phyloP scores from a whole-genome alignment of 1,140 invertebrate species.

The Cydia strobilella region DNA sequence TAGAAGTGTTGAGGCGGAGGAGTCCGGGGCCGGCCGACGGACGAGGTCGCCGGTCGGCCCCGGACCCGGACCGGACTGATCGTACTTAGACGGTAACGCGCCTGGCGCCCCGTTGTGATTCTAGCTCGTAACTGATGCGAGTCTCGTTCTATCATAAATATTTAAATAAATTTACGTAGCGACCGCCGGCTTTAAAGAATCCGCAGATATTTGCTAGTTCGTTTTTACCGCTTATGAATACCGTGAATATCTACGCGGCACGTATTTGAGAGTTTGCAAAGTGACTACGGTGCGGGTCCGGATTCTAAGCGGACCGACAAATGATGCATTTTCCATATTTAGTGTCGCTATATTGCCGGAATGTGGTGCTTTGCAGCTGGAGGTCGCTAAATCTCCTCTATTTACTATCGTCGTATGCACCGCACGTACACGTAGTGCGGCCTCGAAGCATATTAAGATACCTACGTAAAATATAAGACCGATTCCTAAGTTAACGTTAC shows the following conservation, averaged over 20 bases:
- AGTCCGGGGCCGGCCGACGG: not conserved
- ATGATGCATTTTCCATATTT: not conserved
- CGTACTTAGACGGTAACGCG: slow-evolving; percentile 13
- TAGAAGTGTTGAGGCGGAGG: not conserved
- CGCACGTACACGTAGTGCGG: slow-evolving; percentile 4
- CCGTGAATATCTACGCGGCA: no score
- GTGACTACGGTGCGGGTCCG: no score
- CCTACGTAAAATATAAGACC: not conserved
- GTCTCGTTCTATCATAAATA: slow-evolving; percentile 18
- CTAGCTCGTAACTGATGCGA: slow-evolving; percentile 19
- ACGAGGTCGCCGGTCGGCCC: not conserved
- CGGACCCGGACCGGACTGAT: not conserved
- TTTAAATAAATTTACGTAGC: not conserved
- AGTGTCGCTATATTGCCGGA: not conserved
- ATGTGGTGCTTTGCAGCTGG: not conserved
- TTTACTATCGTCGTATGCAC: not conserved
- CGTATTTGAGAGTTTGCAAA: no score
- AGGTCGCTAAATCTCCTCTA: not conserved
- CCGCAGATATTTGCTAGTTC: not conserved
- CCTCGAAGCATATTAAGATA: not conserved
- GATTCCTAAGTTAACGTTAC: no score
- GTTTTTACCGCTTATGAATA: no score
- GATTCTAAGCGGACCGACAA: no score
- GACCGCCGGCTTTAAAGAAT: not conserved
- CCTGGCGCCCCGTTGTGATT: slow-evolving; percentile 27